These are phyloP conservation scores for Hypsibius dujardini DNA, from an alignment of 1,140 invertebrate genomes.

Conservation along the genomic window DNA sequence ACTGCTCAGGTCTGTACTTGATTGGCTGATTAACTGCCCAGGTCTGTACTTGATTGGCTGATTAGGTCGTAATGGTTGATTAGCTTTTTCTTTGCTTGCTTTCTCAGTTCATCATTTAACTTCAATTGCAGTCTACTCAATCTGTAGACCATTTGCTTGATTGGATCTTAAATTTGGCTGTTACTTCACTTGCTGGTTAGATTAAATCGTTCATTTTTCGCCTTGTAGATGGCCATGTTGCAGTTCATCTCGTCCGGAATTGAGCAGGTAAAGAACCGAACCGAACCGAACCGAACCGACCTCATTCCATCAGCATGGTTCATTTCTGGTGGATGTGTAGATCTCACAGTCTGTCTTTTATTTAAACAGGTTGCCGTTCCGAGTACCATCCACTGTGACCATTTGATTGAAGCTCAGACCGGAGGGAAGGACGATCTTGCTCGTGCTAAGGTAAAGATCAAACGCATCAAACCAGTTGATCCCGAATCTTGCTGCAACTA, in stretches of 20 bases:
- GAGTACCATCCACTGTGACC: slow-evolving; percentile 98
- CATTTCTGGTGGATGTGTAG: too few species aligned
- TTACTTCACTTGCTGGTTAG: too few species aligned
- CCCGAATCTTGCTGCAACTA: background rate
- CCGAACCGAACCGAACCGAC: too few species aligned
- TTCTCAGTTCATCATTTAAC: background rate
- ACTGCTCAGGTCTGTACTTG: slow-evolving; percentile 51
- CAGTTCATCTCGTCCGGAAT: slow-evolving; percentile 96
- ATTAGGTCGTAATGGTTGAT: slow-evolving; percentile 51
- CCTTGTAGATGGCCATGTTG: slow-evolving; percentile 82
- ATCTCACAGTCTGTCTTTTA: background rate
- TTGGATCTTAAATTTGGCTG: too few species aligned
- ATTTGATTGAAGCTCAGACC: slow-evolving; percentile 91
- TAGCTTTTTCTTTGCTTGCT: slow-evolving; percentile 18
- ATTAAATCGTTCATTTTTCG: background rate
- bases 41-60: slow-evolving; percentile 24
- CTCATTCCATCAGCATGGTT: too few species aligned
- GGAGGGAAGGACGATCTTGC: slow-evolving; percentile 74
- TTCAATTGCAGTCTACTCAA: too few species aligned
- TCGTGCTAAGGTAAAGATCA: slow-evolving; percentile 51
- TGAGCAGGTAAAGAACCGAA: slow-evolving; percentile 38
- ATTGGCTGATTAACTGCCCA: slow-evolving; percentile 48
- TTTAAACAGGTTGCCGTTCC: slow-evolving; percentile 62
- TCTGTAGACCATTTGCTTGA: too few species aligned
- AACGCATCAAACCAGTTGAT: too few species aligned